Conservation (phyloP, 1,140 invertebrate genomes). For the Drosophila cardini region DNA sequence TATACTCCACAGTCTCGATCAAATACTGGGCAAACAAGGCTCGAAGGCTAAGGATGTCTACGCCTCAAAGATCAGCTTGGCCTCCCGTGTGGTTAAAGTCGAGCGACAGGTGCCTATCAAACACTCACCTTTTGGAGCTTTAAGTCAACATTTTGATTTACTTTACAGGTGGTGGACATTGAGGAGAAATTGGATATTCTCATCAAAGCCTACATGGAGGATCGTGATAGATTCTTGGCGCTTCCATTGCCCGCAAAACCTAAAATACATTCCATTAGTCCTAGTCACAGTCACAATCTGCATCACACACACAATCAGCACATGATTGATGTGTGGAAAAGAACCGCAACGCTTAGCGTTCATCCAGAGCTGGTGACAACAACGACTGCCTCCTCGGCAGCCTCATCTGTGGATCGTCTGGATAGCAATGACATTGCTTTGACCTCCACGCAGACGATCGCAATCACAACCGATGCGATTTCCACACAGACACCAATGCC, state of each 20-base stretch:
- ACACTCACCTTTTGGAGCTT: constrained; percentile 12
- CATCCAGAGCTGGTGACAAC: constrained; percentile 65
- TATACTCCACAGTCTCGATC: constrained; percentile 88
- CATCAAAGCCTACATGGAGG: constrained; percentile 96
- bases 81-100: constrained; percentile 96
- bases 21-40: constrained; percentile 96
- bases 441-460: constrained; percentile 66
- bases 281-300: constrained; percentile 73
- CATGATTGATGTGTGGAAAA: constrained; percentile 78
- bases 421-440: constrained; percentile 56
- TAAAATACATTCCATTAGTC: constrained; percentile 85
- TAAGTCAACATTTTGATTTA: neutral
- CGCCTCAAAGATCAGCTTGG: constrained; percentile 96
- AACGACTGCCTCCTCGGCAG: constrained; percentile 15
- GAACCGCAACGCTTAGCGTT: constrained; percentile 85
- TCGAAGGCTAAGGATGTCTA: constrained; percentile 97
- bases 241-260: constrained; percentile 84
- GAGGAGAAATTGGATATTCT: constrained; percentile 96
- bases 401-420: constrained; percentile 80
- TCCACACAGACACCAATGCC: constrained; percentile 73
- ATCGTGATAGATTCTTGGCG: constrained; percentile 89
- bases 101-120: constrained; percentile 92
- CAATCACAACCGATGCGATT: constrained; percentile 73
- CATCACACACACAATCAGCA: constrained; percentile 68
- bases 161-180: constrained; percentile 94